Base-by-base conservation (phyloP, 2,888 invertebrate species). In the Acrobeloides nanus region DNA sequence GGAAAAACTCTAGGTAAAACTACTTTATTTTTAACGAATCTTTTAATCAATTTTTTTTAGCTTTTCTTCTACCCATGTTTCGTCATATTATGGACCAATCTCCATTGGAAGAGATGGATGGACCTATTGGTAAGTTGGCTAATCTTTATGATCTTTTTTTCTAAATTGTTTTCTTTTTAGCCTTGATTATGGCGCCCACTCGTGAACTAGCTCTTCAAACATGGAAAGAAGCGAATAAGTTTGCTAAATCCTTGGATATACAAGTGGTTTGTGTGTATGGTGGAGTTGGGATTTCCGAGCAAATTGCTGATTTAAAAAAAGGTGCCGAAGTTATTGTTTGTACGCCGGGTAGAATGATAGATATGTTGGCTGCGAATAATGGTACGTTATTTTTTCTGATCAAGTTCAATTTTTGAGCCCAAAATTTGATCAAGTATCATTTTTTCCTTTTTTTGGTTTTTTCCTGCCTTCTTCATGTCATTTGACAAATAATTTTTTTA, bases 261-360 rank as follows among this genome's bases (percentile, higher is more conserved):
- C 82, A 84, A 32, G 87, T 87, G 0, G 95, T 92, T 0, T 95
- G 93, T 73, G 95, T 97, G 0, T 99, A 97, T 72, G 97, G 97
- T 12, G 97, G 97, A 3, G 95, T 95, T 0, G 95, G 92, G 0
- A 89, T 89, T 57, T 88, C 88, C 0, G 89, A 89, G 75, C 87
- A 87, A 79, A 93, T 93, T 64, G 93, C 93, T 0, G 93, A 93
- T 74, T 74, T 95, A 54, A 95, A 93, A 75, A 82, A 93, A 32
- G 95, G 93, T 3, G 88, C 92, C 0, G 93, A 95, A 77, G 89
- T 99, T 61, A 89, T 99, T 62, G 95, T 99, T 0, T 97, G 97
- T 72, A 97, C 97, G 0, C 97, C 97, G 0, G 97, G 97, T 0
- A 81, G 97, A 38, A 97, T 97, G 97, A 99, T 99, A 54, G 97